A percentile compares a stretch with the other conserved stretches of the same genome.
These are phyloP conservation scores for Phasia obesa DNA, from an alignment of 2,888 invertebrate genomes.

Conservation along the genomic window DNA sequence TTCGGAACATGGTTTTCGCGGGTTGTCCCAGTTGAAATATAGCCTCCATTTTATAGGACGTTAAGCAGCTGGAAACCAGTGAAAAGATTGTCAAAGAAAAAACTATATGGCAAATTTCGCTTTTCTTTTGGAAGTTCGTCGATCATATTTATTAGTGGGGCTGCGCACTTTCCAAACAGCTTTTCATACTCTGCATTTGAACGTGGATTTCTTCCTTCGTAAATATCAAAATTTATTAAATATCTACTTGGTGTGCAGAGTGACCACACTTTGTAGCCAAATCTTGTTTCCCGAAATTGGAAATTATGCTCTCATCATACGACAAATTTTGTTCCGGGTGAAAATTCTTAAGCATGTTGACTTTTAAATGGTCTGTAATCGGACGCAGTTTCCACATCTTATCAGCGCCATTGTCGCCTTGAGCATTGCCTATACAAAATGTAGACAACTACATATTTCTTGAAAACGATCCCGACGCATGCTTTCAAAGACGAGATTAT, in stretches of 20 bases:
- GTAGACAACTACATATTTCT: slow-evolving; percentile 51
- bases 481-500: slow-evolving; percentile 31
- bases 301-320: slow-evolving; percentile 1
- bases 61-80: slow-evolving; percentile 9
- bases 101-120: slow-evolving; percentile 7
- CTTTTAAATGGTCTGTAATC: slow-evolving; percentile 56
- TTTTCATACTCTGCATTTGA: too few relatives aligned
- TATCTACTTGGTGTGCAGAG: not conserved
- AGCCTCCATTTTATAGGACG: slow-evolving; percentile 1
- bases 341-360: slow-evolving; percentile 1
- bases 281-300: not conserved
- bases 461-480: slow-evolving; percentile 48
- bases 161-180: too few relatives aligned
- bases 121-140: too few relatives aligned
- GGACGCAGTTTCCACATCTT: slow-evolving; percentile 74
- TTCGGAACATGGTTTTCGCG: slow-evolving; percentile 10
- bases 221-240: not conserved
- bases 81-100: slow-evolving; percentile 8
- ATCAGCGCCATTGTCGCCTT: slow-evolving; percentile 47
- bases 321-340: slow-evolving; percentile 11
- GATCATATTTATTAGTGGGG: too few relatives aligned
- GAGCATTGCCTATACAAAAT: slow-evolving; percentile 41
- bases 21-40: not conserved
- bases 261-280: not conserved
- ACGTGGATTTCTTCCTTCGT: not conserved